These are phyloP conservation scores for Sebastolobus altivelis DNA, from an alignment of 2,797 vertebrate species.

Conservation along the genomic window DNA sequence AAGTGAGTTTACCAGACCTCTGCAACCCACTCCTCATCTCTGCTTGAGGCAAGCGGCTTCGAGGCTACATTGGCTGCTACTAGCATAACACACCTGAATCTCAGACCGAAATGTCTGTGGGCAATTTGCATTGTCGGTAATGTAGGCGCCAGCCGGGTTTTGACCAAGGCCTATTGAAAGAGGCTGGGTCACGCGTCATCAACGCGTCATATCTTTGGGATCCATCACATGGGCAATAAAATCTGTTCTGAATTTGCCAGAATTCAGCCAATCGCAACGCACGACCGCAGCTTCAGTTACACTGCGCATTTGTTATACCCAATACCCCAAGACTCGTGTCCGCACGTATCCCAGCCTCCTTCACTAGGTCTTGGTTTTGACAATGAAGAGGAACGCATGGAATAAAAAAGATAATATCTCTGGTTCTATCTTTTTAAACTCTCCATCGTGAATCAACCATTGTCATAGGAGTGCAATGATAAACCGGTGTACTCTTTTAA, in stretches of 20 bases:
- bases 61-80: not conserved
- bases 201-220: too few relatives aligned
- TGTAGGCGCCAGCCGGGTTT: too few relatives aligned
- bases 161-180: not conserved
- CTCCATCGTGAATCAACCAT: not conserved
- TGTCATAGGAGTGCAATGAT: not conserved
- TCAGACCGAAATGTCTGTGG: not conserved
- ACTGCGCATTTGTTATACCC: too few relatives aligned
- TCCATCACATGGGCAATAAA: too few relatives aligned
- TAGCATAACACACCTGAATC: not conserved
- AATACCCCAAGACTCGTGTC: accelerated
- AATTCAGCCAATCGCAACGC: too few relatives aligned
- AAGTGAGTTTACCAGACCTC: not conserved
- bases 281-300: too few relatives aligned
- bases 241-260: too few relatives aligned
- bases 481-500: not conserved
- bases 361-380: not conserved
- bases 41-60: too few relatives aligned
- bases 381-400: not conserved
- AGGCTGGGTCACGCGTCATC: too few relatives aligned
- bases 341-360: accelerated
- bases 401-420: not conserved
- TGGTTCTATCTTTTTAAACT: not conserved
- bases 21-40: not conserved
- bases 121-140: not conserved